Evolutionary conservation across 2,113 vertebrate species (phyloP).

Genomic region (Lophotis ruficrista): DNA sequence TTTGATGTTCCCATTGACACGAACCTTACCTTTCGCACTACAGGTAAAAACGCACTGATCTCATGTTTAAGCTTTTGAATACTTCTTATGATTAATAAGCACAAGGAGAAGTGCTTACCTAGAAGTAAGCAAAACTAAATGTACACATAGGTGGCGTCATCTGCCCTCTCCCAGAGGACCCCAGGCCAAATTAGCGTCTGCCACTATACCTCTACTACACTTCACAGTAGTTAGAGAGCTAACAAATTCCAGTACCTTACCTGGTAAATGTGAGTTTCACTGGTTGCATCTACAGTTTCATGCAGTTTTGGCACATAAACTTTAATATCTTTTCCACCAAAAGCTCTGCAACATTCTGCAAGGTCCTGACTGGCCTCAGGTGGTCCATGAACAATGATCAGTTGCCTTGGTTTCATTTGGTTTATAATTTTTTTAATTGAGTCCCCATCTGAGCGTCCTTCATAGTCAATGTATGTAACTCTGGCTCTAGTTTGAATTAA

Average conservation of each 20-base stretch:
- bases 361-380: constrained; percentile 94
- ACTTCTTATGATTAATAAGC: background rate
- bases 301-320: constrained; percentile 96
- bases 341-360: constrained; percentile 94
- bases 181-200: background rate
- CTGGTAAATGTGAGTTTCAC: constrained; percentile 99
- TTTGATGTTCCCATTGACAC: fast-evolving
- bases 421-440: constrained; percentile 99
- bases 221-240: background rate
- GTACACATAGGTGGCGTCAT: background rate
- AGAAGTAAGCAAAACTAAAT: background rate
- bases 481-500: constrained; percentile 81
- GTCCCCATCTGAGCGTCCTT: constrained; percentile 97
- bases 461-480: constrained; percentile 96
- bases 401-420: constrained; percentile 97
- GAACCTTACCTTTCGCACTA: background rate
- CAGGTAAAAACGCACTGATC: background rate
- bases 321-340: constrained; percentile 97
- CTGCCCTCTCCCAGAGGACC: background rate
- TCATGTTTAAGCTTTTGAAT: background rate
- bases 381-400: constrained; percentile 94
- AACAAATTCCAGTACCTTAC: constrained; percentile 62
- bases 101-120: background rate
- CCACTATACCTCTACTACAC: background rate
- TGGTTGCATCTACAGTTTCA: constrained; percentile 96